Evolutionary conservation across 2,888 invertebrate genomes (phyloP).

Genomic region (Lydus trimaculatus): DNA sequence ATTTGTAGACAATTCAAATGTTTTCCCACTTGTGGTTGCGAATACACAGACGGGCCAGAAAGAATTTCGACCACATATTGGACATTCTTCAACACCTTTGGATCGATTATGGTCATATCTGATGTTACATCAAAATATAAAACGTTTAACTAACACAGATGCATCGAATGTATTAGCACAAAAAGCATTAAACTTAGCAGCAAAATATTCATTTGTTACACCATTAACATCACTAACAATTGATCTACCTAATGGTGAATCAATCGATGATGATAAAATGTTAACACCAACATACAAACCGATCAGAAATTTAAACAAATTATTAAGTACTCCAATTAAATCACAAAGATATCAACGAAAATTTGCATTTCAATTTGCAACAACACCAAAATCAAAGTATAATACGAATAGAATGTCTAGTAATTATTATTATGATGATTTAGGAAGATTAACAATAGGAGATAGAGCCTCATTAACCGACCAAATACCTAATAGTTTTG

Average conservation of each 20-base stretch:
- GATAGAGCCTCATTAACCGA: no score
- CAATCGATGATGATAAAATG: background rate
- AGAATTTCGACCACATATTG: background rate
- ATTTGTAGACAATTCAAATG: background rate
- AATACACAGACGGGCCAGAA: background rate
- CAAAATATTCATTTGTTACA: slow-evolving; percentile 70
- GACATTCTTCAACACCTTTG: slow-evolving; percentile 44
- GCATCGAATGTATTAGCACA: slow-evolving; percentile 52
- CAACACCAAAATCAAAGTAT: no score
- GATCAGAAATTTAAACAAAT: background rate
- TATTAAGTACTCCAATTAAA: background rate
- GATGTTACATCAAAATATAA: slow-evolving; percentile 68
- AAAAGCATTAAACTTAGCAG: slow-evolving; percentile 65
- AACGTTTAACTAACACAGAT: slow-evolving; percentile 38
- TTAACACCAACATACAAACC: background rate
- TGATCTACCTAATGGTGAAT: slow-evolving; percentile 65
- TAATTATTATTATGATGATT: no score
- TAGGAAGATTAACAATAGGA: no score
- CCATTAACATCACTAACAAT: slow-evolving; percentile 73
- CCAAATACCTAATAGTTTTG: no score
- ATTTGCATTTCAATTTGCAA: background rate
- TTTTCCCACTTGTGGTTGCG: background rate
- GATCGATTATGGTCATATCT: slow-evolving; percentile 68
- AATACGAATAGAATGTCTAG: no score
- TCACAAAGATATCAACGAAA: background rate